Percentiles rank a stretch among this genome's conserved stretches.
Evolutionary conservation across 2,888 invertebrate species (phyloP).

Genomic region (Sisyra nigra): DNA sequence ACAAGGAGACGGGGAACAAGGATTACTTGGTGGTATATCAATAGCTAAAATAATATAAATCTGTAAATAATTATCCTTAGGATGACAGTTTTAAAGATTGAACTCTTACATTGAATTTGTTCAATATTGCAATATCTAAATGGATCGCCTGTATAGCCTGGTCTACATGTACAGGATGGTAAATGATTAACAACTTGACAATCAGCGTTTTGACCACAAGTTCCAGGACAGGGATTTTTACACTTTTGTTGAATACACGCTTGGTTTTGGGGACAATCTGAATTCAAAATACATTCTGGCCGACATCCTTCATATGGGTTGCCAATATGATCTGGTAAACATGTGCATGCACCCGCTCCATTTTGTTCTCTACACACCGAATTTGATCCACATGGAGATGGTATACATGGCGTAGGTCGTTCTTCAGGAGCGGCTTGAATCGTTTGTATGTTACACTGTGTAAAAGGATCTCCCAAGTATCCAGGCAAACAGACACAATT

Average conservation of each 20-base stretch:
- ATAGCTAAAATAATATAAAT: slow-evolving; percentile 23
- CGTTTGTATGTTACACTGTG: slow-evolving; percentile 15
- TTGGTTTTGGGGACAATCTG: slow-evolving; percentile 26
- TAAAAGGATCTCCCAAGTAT: slow-evolving; percentile 25
- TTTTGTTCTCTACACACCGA: slow-evolving; percentile 41
- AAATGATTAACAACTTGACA: slow-evolving; percentile 33
- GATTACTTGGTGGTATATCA: slow-evolving; percentile 27
- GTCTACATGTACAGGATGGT: slow-evolving; percentile 40
- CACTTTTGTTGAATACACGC: slow-evolving; percentile 36
- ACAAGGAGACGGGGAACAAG: slow-evolving; percentile 65
- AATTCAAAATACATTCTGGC: slow-evolving; percentile 27
- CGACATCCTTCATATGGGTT: slow-evolving; percentile 35
- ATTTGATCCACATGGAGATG: slow-evolving; percentile 50
- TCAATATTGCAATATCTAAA: slow-evolving; percentile 42
- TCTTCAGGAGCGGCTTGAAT: slow-evolving; percentile 20
- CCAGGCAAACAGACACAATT: slow-evolving; percentile 56
- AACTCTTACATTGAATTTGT: slow-evolving; percentile 20
- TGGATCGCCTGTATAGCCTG: slow-evolving; percentile 52
- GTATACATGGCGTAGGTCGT: slow-evolving; percentile 37
- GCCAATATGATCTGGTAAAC: slow-evolving; percentile 42
- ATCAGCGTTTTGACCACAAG: slow-evolving; percentile 31
- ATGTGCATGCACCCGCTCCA: slow-evolving; percentile 38
- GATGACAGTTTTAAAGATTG: neutral
- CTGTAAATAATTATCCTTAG: neutral
- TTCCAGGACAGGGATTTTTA: slow-evolving; percentile 31